Evolutionary conservation across 92 coral and sea anemone species (phyloP).

Genomic region (Porites lobata): DNA sequence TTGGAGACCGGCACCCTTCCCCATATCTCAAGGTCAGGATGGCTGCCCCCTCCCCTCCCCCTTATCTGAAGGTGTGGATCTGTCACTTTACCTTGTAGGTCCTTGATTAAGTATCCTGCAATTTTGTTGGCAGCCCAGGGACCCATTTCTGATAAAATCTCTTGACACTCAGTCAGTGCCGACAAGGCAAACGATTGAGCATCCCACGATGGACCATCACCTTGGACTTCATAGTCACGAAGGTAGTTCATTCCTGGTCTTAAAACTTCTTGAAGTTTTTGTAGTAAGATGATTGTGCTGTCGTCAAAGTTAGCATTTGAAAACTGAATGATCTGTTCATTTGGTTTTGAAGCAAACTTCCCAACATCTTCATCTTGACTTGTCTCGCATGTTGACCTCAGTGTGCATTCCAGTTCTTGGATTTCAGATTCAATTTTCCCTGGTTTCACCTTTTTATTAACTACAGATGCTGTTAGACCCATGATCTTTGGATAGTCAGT

Average conservation of each 20-base stretch:
- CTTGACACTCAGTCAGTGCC: slow-evolving; percentile 79
- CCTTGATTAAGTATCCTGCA: slow-evolving; percentile 79
- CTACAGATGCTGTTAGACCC: slow-evolving; percentile 95
- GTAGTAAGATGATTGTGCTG: slow-evolving; percentile 47
- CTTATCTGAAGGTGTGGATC: too few species aligned
- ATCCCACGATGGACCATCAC: background rate
- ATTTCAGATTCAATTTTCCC: slow-evolving; percentile 77
- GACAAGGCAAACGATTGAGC: slow-evolving; percentile 63
- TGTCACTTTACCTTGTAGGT: slow-evolving; percentile 65
- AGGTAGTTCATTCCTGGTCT: slow-evolving; percentile 70
- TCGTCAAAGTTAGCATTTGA: slow-evolving; percentile 17
- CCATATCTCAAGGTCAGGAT: too few species aligned
- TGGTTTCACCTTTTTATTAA: slow-evolving; percentile 86
- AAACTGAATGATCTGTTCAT: slow-evolving; percentile 56
- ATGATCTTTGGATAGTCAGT: slow-evolving; percentile 72
- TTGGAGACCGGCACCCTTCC: too few species aligned
- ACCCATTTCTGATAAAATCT: slow-evolving; percentile 79
- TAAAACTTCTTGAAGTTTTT: slow-evolving; percentile 51
- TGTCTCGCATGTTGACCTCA: slow-evolving; percentile 87
- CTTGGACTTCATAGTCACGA: slow-evolving; percentile 55
- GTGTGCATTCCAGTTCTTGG: slow-evolving; percentile 72
- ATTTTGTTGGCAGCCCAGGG: slow-evolving; percentile 88
- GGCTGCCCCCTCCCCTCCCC: too few species aligned
- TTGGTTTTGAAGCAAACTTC: slow-evolving; percentile 89
- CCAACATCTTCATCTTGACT: slow-evolving; percentile 76